Base-by-base conservation (phyloP, 1,140 invertebrate species). In the Formica exsecta region DNA sequence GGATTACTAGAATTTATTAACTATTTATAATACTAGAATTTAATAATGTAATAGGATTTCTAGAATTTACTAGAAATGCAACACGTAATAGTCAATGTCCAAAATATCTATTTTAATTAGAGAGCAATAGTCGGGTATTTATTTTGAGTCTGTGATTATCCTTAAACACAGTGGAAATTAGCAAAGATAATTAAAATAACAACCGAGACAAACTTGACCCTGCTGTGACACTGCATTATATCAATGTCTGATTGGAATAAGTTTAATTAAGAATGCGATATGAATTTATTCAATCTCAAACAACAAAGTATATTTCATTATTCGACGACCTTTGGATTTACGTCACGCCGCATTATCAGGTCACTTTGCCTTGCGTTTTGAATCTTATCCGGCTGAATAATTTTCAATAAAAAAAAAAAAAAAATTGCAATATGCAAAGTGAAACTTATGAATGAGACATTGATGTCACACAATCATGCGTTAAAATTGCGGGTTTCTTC, bases 401-500 rank as follows among this genome's bases (percentile, higher is more conserved):
- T 74, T 19, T 44, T 76, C 13, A 22, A 66, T 57, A 36, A 48
- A 44, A 51, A 36, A 29, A 1, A 29, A 29, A 29, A 29, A 29
- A 1, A 1, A 29, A 48, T 3, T 6, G 13, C 3, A n/a, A 64
- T 32, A 7, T 36, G 29, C 61, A 66, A 66, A 66, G 13, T 76
- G 57, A 13, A 41, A 76, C 54, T 62, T 41, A 6, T 76, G 36
- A 76, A 62, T 76, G 36, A 61, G 36, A 61, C 29, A 51, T 57
- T n/a, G 32, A 48, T 48, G 44, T 48, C 9, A 1, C n/a, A 25
- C 11, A 3, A 48, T 16, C 13, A 3, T 48, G 3, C 7, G 48
- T 22, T 22, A 22, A 22, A 22, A 22, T 22, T 22, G 22, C 22
- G 22, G 0, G 22, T 22, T 19, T 16, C 2, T 29, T 41, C 36